Percentiles rank a stretch among this genome's conserved stretches.
phyloP scores from a whole-genome alignment of 2,797 vertebrate genomes.

The Chaetophractus vellerosus region DNA sequence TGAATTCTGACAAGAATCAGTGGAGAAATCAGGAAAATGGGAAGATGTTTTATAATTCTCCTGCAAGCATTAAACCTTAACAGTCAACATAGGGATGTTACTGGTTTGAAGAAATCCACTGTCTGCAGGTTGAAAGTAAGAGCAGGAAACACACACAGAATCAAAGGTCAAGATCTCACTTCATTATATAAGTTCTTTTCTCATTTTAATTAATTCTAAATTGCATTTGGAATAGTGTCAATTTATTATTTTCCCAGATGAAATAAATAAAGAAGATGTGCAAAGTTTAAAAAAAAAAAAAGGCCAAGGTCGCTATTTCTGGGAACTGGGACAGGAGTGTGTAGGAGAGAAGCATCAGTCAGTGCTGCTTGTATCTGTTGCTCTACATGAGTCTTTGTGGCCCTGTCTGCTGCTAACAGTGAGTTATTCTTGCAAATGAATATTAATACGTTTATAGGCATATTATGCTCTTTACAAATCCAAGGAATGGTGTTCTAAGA shows the following conservation, averaged over 20 bases:
- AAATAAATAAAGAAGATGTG: no score
- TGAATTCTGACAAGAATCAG: constrained; percentile 62
- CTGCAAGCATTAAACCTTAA: not conserved
- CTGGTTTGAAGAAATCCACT: constrained; percentile 44
- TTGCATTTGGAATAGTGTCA: no score
- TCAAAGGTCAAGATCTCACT: not conserved
- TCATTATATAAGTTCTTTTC: no score
- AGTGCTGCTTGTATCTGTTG: not conserved
- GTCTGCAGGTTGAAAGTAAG: constrained; percentile 41
- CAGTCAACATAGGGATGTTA: not conserved
- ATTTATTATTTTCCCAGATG: no score
- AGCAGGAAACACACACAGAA: not conserved
- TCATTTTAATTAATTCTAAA: no score
- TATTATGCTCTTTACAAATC: constrained; percentile 7
- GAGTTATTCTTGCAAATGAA: not conserved
- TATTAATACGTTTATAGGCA: not conserved
- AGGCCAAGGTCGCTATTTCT: not conserved
- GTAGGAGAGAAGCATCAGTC: not conserved
- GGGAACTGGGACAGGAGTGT: not conserved
- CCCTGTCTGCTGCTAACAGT: not conserved
- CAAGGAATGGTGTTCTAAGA: not conserved
- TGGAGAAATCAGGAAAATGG: constrained; percentile 1
- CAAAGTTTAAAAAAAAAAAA: no score
- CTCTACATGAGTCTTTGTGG: not conserved
- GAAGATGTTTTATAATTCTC: not conserved